Conservation (phyloP, 2,888 invertebrate species). For the Prosopocoilus inquinatus region DNA sequence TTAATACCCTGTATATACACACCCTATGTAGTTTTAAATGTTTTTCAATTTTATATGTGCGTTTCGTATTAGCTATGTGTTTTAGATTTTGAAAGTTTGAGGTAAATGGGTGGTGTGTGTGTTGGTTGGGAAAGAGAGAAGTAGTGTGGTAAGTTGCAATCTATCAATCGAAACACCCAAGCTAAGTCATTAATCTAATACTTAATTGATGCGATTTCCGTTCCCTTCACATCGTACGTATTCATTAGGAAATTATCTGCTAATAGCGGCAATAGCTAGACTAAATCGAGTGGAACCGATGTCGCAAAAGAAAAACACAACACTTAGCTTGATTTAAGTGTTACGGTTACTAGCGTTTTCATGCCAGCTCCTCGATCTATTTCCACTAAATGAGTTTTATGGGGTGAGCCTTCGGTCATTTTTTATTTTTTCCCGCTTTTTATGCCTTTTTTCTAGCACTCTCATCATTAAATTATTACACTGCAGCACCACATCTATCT, state of each 20-base stretch:
- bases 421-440: constrained; percentile 1
- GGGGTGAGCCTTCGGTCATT: constrained; percentile 22
- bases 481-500: too few species aligned
- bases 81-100: too few species aligned
- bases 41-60: too few species aligned
- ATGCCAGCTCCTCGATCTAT: neutral
- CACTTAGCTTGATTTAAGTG: constrained; percentile 28
- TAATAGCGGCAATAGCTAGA: constrained; percentile 34
- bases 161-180: constrained; percentile 30
- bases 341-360: constrained; percentile 1
- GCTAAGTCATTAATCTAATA: constrained; percentile 35
- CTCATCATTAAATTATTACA: too few species aligned
- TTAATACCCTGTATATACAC: too few species aligned
- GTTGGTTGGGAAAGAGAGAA: neutral
- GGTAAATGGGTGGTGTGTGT: too few species aligned
- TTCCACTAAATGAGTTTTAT: constrained; percentile 26
- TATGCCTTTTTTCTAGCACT: neutral
- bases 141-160: constrained; percentile 22
- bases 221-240: constrained; percentile 38
- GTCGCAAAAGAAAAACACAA: constrained; percentile 33
- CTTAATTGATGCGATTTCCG: constrained; percentile 38
- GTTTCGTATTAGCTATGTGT: too few species aligned
- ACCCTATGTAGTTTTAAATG: too few species aligned
- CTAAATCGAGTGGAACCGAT: constrained; percentile 37
- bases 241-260: constrained; percentile 39